Evolutionary conservation across 92 coral and sea anemone genomes (phyloP).

Genomic region (Phenganax subtilis): DNA sequence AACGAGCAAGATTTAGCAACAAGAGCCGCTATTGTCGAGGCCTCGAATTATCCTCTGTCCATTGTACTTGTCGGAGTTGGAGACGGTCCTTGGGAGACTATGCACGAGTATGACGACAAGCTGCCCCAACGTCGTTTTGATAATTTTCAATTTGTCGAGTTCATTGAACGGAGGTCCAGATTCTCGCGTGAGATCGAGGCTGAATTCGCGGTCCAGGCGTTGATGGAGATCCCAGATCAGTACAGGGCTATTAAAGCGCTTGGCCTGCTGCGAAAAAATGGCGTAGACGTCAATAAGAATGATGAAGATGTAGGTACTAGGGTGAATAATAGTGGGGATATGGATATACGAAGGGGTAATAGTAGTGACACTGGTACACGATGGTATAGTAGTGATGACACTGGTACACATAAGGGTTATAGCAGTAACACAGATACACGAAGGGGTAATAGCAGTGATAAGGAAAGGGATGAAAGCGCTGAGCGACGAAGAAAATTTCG

Average conservation of each 20-base stretch:
- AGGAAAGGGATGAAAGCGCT: not conserved
- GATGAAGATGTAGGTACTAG: not conserved
- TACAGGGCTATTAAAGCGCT: slow-evolving; percentile 64
- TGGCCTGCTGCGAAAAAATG: slow-evolving; percentile 52
- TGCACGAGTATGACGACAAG: slow-evolving; percentile 82
- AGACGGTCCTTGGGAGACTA: slow-evolving; percentile 97
- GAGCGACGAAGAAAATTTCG: not conserved
- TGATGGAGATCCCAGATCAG: slow-evolving; percentile 98
- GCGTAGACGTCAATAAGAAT: slow-evolving; percentile 14
- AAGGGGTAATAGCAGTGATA: no score
- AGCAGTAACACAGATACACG: no score
- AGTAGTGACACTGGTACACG: no score
- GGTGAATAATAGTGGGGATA: not conserved
- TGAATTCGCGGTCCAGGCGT: slow-evolving; percentile 81
- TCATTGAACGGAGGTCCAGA: slow-evolving; percentile 55
- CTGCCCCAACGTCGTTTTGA: slow-evolving; percentile 85
- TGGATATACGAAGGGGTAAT: no score
- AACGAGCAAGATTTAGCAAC: slow-evolving; percentile 78
- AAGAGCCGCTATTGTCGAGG: slow-evolving; percentile 76
- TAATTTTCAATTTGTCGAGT: slow-evolving; percentile 94
- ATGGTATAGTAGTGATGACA: no score
- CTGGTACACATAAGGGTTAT: no score
- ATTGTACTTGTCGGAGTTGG: slow-evolving; percentile 93
- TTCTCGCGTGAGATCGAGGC: slow-evolving; percentile 59
- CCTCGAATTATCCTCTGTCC: slow-evolving; percentile 78